These are phyloP conservation scores for Ips nitidus DNA, from an alignment of 1,140 invertebrate species.

Conservation along the genomic window DNA sequence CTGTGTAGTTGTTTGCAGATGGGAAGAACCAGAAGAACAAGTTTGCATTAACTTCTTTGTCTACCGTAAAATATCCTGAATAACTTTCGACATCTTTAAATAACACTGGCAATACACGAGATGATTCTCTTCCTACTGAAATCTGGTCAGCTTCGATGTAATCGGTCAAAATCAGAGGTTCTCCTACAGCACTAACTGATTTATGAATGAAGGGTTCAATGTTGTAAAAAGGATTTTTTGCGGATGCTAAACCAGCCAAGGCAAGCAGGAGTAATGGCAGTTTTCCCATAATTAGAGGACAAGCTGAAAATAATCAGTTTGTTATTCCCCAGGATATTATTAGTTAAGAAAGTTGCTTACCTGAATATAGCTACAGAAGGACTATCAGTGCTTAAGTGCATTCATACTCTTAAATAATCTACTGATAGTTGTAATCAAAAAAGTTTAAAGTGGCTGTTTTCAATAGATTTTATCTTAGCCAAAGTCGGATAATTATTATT, in stretches of 20 bases:
- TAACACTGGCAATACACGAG: slow-evolving; percentile 23
- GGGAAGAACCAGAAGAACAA: slow-evolving; percentile 81
- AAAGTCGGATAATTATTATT: no score
- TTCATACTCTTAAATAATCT: no score
- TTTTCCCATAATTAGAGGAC: not conserved
- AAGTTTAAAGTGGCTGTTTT: no score
- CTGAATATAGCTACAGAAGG: no score
- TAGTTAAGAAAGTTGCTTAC: no score
- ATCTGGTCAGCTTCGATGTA: slow-evolving; percentile 55
- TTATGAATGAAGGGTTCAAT: slow-evolving; percentile 17
- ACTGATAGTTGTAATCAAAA: no score
- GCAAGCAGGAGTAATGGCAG: not conserved
- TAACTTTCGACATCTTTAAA: slow-evolving; percentile 51
- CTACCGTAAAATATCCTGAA: slow-evolving; percentile 72
- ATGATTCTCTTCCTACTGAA: slow-evolving; percentile 45
- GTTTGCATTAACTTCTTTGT: slow-evolving; percentile 66
- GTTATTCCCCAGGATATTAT: no score
- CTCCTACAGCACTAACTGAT: slow-evolving; percentile 16
- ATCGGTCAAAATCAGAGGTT: slow-evolving; percentile 57
- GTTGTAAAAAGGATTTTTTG: slow-evolving; percentile 18
- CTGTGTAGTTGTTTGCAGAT: slow-evolving; percentile 53
- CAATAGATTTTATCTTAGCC: no score
- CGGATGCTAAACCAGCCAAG: not conserved
- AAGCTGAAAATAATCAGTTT: no score
- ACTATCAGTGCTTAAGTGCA: no score